phyloP scores from a whole-genome alignment of 2,797 vertebrate genomes.

The Micrastur ruficollis region DNA sequence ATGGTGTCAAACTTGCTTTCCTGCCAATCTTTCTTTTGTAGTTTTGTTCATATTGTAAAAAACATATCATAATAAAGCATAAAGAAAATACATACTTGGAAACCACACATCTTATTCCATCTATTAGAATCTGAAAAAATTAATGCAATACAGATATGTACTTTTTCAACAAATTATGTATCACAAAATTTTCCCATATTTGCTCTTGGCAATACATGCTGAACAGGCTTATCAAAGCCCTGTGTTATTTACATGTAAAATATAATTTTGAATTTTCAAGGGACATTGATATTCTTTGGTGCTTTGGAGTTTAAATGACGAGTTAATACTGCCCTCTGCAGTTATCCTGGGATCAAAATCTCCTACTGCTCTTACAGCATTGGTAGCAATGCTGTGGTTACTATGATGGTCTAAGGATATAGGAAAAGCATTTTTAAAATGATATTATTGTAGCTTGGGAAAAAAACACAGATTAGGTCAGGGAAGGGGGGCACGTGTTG shows the following conservation, averaged over 20 bases:
- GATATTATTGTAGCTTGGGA: not conserved
- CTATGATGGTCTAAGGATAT: not conserved
- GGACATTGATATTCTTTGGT: not conserved
- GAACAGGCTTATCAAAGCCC: not conserved
- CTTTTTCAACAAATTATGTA: not conserved
- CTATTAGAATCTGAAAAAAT: not conserved
- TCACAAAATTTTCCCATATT: not conserved
- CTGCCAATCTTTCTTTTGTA: not conserved
- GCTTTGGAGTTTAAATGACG: not conserved
- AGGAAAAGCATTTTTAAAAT: not conserved
- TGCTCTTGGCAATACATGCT: not conserved
- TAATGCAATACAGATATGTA: not conserved
- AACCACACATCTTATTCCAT: not conserved
- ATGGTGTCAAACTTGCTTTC: not conserved
- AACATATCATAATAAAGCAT: not conserved
- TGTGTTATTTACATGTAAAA: not conserved
- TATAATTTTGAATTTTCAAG: not conserved
- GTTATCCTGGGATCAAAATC: not conserved
- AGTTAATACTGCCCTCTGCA: slow-evolving; percentile 58
- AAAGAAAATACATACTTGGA: not conserved
- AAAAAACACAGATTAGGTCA: accelerated
- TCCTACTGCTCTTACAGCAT: not conserved
- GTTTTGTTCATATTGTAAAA: not conserved
- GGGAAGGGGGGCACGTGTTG: not conserved
- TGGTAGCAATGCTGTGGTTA: not conserved